Conservation (phyloP, 2,113 vertebrate species). For the Bostrychus sinensis region DNA sequence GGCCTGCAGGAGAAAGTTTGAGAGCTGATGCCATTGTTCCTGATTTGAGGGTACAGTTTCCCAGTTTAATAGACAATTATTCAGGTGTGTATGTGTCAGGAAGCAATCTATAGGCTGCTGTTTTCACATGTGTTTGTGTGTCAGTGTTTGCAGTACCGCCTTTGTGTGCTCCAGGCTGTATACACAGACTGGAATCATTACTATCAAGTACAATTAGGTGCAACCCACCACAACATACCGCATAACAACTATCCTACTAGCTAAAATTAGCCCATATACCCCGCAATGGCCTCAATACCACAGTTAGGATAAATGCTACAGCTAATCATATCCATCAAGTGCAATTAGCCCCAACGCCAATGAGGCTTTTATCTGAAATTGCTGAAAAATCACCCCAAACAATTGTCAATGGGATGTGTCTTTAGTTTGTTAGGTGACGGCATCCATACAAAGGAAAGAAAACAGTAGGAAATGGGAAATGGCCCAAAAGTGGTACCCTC, state of each 20-base stretch:
- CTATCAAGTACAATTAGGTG: conserved; percentile 77
- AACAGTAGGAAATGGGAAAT: not conserved
- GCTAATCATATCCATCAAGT: conserved; percentile 70
- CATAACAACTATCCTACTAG: conserved; percentile 75
- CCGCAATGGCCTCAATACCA: conserved; percentile 59
- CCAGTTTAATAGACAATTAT: not conserved
- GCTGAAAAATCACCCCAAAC: conserved; percentile 53
- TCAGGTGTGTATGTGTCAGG: not conserved
- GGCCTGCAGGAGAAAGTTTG: no score
- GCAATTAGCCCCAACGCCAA: conserved; percentile 55
- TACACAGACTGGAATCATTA: conserved; percentile 78
- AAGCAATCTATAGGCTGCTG: not conserved
- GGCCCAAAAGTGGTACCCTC: no score
- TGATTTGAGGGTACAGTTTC: no score
- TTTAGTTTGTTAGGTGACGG: not conserved
- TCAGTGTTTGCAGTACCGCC: conserved; percentile 38
- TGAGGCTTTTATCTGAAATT: conserved; percentile 56
- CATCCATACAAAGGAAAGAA: not conserved
- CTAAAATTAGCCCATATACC: conserved; percentile 68
- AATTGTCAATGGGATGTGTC: conserved; percentile 9
- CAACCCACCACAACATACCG: conserved; percentile 68
- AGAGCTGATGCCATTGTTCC: no score
- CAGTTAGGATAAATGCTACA: conserved; percentile 53
- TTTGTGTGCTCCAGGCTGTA: conserved; percentile 67
- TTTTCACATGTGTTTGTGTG: conserved; percentile 18